phyloP scores from a whole-genome alignment of 2,113 vertebrate species.

The Cyrtonyx montezumae region DNA sequence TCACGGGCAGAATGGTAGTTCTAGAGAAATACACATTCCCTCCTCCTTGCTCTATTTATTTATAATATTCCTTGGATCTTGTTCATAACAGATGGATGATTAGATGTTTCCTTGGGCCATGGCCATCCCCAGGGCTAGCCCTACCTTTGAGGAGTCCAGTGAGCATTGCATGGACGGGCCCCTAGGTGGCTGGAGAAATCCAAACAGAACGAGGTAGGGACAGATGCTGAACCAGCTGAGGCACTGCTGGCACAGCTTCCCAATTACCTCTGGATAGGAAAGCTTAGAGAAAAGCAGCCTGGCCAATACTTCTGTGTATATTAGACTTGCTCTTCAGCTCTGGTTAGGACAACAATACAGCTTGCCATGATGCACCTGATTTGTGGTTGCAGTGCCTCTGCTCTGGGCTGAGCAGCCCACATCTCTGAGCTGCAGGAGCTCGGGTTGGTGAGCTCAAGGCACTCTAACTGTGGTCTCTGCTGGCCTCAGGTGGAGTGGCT shows the following conservation, averaged over 20 bases:
- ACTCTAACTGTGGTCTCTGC: no score
- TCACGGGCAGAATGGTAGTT: neutral
- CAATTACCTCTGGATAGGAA: slow-evolving; percentile 68
- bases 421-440: neutral
- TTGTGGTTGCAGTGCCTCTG: slow-evolving; percentile 75
- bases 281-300: slow-evolving; percentile 73
- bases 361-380: slow-evolving; percentile 74
- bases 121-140: neutral
- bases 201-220: slow-evolving; percentile 77
- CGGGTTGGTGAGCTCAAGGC: no score
- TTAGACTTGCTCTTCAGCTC: slow-evolving; percentile 22
- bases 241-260: slow-evolving; percentile 80
- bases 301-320: slow-evolving; percentile 79
- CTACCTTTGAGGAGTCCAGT: slow-evolving; percentile 77
- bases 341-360: neutral
- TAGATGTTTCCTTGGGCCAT: neutral
- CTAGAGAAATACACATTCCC: neutral
- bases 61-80: neutral
- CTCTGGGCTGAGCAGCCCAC: slow-evolving; percentile 74
- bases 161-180: slow-evolving; percentile 72
- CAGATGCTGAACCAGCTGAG: slow-evolving; percentile 74
- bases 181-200: slow-evolving; percentile 83
- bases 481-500: no score
- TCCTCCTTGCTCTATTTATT: neutral
- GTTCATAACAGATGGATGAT: neutral